These are phyloP conservation scores for Urocitellus parryii DNA, from an alignment of 2,113 vertebrate species.

Conservation along the genomic window DNA sequence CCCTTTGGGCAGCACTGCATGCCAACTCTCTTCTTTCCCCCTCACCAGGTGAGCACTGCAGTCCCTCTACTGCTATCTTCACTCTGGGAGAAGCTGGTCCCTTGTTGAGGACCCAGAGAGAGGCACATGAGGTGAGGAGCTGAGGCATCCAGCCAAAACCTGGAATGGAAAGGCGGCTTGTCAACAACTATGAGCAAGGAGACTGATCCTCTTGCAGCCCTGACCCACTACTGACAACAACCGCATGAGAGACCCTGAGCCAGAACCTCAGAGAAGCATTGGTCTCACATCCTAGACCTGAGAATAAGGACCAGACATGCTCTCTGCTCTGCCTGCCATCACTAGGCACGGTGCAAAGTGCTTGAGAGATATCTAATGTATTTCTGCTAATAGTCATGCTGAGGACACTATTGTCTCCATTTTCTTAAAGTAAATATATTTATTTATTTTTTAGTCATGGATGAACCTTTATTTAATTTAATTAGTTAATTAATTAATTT, in stretches of 20 bases:
- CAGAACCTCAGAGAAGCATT: neutral
- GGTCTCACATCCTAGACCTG: neutral
- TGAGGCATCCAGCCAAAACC: neutral
- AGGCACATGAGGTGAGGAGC: neutral
- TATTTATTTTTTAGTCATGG: too few species aligned
- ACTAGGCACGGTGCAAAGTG: neutral
- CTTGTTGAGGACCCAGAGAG: neutral
- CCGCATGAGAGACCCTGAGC: neutral
- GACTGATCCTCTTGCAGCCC: neutral
- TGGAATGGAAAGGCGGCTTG: neutral
- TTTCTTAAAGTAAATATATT: neutral
- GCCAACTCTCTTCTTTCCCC: neutral
- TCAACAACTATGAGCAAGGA: neutral
- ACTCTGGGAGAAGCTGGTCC: neutral
- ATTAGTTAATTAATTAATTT: too few species aligned
- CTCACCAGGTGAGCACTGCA: accelerated
- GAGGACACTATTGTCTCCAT: neutral
- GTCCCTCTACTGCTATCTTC: too few species aligned
- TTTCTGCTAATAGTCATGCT: neutral
- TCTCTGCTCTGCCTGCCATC: neutral
- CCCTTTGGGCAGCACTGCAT: neutral
- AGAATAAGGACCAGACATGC: neutral
- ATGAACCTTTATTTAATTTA: too few species aligned
- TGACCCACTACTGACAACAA: neutral
- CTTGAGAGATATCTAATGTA: too few species aligned